phyloP scores from a whole-genome alignment of 2,113 vertebrate genomes.

The Lagopus muta region DNA sequence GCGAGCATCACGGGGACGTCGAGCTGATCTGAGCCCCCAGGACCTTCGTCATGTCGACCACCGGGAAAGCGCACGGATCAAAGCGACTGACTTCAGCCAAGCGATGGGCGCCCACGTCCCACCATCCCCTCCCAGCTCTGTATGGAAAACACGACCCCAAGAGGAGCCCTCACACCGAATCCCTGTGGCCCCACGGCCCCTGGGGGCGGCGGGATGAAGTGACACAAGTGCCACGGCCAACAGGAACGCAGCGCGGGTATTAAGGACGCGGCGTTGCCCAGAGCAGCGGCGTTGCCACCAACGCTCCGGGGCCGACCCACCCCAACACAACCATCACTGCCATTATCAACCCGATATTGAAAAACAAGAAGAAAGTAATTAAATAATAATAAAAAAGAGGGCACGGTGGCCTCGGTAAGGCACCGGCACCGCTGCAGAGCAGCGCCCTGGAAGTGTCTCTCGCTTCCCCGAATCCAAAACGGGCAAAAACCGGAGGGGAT shows the following conservation, averaged over 20 bases:
- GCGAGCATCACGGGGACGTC: not conserved
- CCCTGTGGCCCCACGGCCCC: not conserved
- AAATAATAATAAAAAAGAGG: not conserved
- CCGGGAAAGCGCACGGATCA: not conserved
- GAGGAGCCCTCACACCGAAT: not conserved
- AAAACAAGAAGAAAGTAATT: not conserved
- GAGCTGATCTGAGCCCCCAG: not conserved
- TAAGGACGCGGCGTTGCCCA: not conserved
- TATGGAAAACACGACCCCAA: no score
- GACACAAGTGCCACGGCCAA: not conserved
- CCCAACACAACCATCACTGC: no score
- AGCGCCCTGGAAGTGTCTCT: not conserved
- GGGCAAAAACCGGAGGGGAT: not conserved
- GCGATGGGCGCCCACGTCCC: not conserved
- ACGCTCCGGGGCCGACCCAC: no score
- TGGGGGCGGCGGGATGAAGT: not conserved
- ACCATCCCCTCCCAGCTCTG: not conserved
- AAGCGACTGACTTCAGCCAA: not conserved
- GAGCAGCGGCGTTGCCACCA: not conserved
- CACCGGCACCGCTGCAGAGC: constrained; percentile 58
- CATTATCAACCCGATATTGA: not conserved
- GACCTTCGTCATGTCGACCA: not conserved
- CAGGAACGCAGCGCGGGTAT: accelerated
- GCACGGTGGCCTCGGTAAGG: constrained; percentile 63
- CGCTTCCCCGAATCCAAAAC: not conserved